Conservation (phyloP, 2,888 invertebrate genomes). For the Thymelicus lineola region DNA sequence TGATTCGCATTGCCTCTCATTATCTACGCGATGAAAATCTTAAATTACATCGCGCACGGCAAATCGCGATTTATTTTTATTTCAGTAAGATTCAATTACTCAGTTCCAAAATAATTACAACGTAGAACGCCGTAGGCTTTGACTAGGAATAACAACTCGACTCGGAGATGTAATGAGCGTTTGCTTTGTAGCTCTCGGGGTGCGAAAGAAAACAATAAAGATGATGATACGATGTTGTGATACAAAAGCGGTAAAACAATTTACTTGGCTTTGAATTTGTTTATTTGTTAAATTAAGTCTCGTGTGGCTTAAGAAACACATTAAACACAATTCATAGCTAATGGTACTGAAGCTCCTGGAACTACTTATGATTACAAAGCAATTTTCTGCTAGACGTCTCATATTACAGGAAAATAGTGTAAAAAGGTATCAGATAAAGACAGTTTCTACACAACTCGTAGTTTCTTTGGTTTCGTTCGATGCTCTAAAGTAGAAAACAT, state of each 20-base stretch:
- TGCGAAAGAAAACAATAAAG: slow-evolving; percentile 55
- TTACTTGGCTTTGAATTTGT: slow-evolving; percentile 14
- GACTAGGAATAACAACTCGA: slow-evolving; percentile 61
- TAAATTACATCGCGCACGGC: slow-evolving; percentile 75
- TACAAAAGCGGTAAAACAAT: slow-evolving; percentile 33
- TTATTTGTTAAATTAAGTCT: slow-evolving; percentile 27
- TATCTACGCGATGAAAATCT: slow-evolving; percentile 77
- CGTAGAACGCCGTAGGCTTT: slow-evolving; percentile 58
- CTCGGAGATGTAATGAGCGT: slow-evolving; percentile 58
- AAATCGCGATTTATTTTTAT: slow-evolving; percentile 71
- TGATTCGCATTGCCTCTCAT: slow-evolving; percentile 74
- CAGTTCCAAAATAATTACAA: slow-evolving; percentile 61
- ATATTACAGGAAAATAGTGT: background rate
- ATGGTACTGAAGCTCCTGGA: slow-evolving; percentile 18
- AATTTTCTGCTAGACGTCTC: slow-evolving; percentile 6
- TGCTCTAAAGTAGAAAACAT: too few species aligned
- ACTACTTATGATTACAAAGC: background rate
- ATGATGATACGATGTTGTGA: slow-evolving; percentile 32
- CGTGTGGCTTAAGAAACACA: slow-evolving; percentile 19
- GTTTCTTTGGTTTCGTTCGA: too few species aligned
- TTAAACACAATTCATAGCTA: slow-evolving; percentile 15
- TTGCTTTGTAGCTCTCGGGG: slow-evolving; percentile 44
- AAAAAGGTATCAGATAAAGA: too few species aligned
- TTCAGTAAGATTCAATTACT: slow-evolving; percentile 78
- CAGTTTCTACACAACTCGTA: too few species aligned